A percentile compares a stretch with the other conserved stretches of the same genome.
Conservation (phyloP, 2,888 invertebrate genomes). For the Zygothrica quintamaculata region DNA sequence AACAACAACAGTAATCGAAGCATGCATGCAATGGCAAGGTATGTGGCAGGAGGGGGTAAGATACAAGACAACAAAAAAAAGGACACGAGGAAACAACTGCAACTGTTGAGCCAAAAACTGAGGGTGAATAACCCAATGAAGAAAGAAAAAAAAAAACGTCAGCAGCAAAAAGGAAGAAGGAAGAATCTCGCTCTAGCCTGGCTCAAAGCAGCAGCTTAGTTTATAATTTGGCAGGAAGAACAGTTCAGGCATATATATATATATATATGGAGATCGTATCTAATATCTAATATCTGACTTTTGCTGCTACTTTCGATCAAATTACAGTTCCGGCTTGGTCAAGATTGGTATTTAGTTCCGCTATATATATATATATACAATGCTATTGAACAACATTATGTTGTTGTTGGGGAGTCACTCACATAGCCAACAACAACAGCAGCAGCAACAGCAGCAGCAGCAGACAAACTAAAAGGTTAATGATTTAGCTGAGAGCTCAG, state of each 20-base stretch:
- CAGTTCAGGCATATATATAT: too few species aligned
- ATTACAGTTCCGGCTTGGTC: constrained; percentile 81
- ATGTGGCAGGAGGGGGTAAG: background rate
- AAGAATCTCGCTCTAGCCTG: constrained; percentile 64
- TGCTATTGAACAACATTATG: too few species aligned
- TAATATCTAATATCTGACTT: constrained; percentile 67
- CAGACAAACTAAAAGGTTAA: constrained; percentile 57
- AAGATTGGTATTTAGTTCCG: constrained; percentile 76
- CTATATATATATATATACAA: too few species aligned
- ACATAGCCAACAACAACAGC: too few species aligned
- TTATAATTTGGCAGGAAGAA: constrained; percentile 72
- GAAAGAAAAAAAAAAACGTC: too few species aligned
- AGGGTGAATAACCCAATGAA: constrained; percentile 66
- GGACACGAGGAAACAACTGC: constrained; percentile 54
- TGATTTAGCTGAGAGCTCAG: constrained; percentile 54
- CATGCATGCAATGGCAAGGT: background rate
- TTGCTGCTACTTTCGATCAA: constrained; percentile 68
- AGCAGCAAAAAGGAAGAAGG: too few species aligned
- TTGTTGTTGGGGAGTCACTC: constrained; percentile 24
- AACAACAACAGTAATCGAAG: too few species aligned
- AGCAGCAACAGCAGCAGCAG: too few species aligned
- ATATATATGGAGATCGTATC: constrained; percentile 63
- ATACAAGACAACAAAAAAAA: constrained; percentile 43
- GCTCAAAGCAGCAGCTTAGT: constrained; percentile 36
- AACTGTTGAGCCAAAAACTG: constrained; percentile 63